These are phyloP conservation scores for Phasianus colchicus DNA, from an alignment of 2,113 vertebrate genomes.

Conservation along the genomic window DNA sequence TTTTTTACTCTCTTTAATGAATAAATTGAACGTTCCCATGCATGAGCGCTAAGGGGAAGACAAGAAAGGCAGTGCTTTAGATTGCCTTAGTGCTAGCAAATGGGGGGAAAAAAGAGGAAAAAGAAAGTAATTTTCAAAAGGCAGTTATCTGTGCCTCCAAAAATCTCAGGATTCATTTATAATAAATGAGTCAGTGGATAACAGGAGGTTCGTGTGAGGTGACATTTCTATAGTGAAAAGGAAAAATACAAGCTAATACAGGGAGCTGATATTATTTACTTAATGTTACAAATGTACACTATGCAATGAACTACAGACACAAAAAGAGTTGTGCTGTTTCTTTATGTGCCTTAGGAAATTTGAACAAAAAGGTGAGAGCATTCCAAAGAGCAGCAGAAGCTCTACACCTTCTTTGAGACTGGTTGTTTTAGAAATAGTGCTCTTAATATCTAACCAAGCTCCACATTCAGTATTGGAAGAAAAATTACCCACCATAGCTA, in stretches of 20 bases:
- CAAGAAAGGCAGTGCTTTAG: background rate
- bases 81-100: background rate
- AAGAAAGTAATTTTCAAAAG: too few relatives aligned
- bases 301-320: background rate
- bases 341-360: background rate
- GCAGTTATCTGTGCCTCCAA: background rate
- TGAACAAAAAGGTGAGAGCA: background rate
- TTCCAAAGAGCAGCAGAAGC: background rate
- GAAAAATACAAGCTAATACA: conserved; percentile 1
- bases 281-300: background rate
- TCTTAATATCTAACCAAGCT: background rate
- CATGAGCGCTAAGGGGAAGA: background rate
- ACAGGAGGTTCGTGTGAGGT: conserved; percentile 8
- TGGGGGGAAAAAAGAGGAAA: background rate
- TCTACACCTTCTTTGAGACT: background rate
- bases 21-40: background rate
- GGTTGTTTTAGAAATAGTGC: background rate
- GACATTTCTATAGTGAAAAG: conserved; percentile 1
- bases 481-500: background rate
- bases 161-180: background rate
- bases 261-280: background rate
- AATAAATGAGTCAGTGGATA: conserved; percentile 24
- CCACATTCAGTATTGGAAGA: background rate
- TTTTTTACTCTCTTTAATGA: background rate
- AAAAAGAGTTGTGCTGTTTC: background rate